Percentiles rank a stretch among this genome's conserved stretches.
These are phyloP conservation scores for Discoglossus pictus DNA, from an alignment of 2,797 vertebrate genomes.

Conservation along the genomic window DNA sequence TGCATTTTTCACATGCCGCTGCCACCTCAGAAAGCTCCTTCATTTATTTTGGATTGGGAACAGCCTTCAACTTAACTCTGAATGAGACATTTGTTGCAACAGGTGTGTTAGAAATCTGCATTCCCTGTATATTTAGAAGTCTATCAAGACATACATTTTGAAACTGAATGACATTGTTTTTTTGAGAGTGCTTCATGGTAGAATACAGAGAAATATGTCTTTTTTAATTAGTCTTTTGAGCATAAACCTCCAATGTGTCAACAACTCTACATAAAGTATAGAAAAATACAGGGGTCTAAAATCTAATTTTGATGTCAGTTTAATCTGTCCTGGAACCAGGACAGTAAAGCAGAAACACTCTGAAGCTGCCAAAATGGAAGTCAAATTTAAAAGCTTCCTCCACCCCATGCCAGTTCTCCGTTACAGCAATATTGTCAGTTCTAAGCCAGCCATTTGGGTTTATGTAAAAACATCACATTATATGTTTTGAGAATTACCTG, in stretches of 20 bases:
- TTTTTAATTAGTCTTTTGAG: constrained; percentile 21
- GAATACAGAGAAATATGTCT: constrained; percentile 12
- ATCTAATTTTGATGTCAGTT: too few relatives aligned
- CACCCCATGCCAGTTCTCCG: too few relatives aligned
- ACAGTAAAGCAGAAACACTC: too few relatives aligned
- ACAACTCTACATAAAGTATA: constrained; percentile 7
- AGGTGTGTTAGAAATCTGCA: constrained; percentile 43
- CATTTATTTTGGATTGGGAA: constrained; percentile 45
- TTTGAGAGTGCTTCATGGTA: not conserved
- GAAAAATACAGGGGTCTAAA: not conserved
- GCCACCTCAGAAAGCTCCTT: constrained; percentile 44
- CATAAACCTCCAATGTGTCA: not conserved
- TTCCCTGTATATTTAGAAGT: constrained; percentile 31
- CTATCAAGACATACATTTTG: constrained; percentile 25
- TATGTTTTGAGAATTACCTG: too few relatives aligned
- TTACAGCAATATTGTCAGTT: too few relatives aligned
- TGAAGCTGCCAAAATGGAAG: too few relatives aligned
- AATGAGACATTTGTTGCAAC: constrained; percentile 48
- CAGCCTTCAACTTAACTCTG: constrained; percentile 35
- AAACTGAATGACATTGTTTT: not conserved
- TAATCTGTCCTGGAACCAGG: too few relatives aligned
- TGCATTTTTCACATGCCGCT: constrained; percentile 46
- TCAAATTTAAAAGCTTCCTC: too few relatives aligned
- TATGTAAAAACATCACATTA: too few relatives aligned
- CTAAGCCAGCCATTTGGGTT: too few relatives aligned